A percentile compares a stretch with the other conserved stretches of the same genome.
Conservation (phyloP, 2,888 invertebrate genomes). For the Fragum whitleyi region DNA sequence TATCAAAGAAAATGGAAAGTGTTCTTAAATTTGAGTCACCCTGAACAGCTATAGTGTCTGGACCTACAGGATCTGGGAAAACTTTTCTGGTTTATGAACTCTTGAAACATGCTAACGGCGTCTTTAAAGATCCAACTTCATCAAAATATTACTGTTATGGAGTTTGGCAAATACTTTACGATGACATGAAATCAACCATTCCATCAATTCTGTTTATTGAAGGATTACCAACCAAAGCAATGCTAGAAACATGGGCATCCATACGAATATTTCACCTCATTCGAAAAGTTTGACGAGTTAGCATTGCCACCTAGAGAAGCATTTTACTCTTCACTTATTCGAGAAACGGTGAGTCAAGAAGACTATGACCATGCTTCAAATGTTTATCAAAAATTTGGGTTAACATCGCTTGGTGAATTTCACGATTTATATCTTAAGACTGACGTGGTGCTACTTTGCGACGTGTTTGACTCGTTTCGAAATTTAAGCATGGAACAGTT, state of each 20-base stretch:
- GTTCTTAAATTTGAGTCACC: conserved; percentile 10
- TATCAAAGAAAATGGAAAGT: conserved; percentile 16
- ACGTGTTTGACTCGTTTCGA: conserved; percentile 49
- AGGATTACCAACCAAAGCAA: conserved; percentile 37
- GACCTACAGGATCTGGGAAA: neutral
- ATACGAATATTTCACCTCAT: conserved; percentile 77
- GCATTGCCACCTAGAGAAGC: conserved; percentile 32
- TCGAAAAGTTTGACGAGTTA: conserved; percentile 27
- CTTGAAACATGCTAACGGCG: conserved; percentile 22
- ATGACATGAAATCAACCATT: conserved; percentile 27
- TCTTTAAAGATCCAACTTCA: conserved; percentile 29
- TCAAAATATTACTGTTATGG: conserved; percentile 35
- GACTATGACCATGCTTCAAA: conserved; percentile 51
- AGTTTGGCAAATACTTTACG: conserved; percentile 14
- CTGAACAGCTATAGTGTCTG: neutral
- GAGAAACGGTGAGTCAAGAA: conserved; percentile 42
- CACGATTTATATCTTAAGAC: conserved; percentile 47
- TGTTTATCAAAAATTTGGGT: conserved; percentile 36
- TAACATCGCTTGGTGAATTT: conserved; percentile 34
- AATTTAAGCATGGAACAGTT: conserved; percentile 27
- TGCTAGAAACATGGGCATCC: conserved; percentile 17
- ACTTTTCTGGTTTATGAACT: neutral
- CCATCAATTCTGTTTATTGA: conserved; percentile 29
- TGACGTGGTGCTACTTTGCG: conserved; percentile 38
- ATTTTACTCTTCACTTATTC: conserved; percentile 62